Evolutionary conservation across 2,888 invertebrate genomes (phyloP), one percentile per base, ranked within the genome.

Genomic region (Tenthredo notha): DNA sequence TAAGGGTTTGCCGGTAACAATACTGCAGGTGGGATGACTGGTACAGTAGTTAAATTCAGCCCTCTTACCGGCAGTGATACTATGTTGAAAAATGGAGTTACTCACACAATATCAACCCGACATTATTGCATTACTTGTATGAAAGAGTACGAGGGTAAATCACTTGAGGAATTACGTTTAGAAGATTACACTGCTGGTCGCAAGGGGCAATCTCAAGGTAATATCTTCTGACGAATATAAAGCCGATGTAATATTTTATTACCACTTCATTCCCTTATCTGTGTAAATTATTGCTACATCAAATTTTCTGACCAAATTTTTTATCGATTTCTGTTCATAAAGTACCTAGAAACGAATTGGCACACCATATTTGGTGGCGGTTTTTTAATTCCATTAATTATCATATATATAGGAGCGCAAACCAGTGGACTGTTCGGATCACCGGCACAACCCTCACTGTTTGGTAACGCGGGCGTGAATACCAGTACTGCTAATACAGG

Each of bases 111-210:
- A 88, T 98, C 96, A 90, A 99, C 99, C 0, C 97, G 98, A 89
- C 98, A 99, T 92, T 98, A 99, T 92, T 99, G 99, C 93, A 99
- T 99, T 86, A 98, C 98, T 0, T 98, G 98, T 85, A 99, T 99
- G 99, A 98, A 99, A 94, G 99, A 99, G 92, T 99, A 99, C 92
- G 99, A 99, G 91, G 94, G 93, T 78, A 99, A 99, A 93, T 98
- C 98, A 0, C 94, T 99, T 37, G 99, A 99, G 94, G 99, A 99
- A 93, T 94, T 99, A 5, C 96, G 99, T 12, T 94, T 97, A 84
- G 99, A 99, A 91, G 99, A 99, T 94, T 99, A 99, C 93, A 94
- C 95, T 37, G 97, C 97, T 0, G 98, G 98, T 83, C 95, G 99
- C 3, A 99, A 99, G 94, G 98, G 98, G 61, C 95, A 94, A 61